Evolutionary conservation across 2,113 vertebrate species (phyloP), one percentile per base, ranked within the genome.

Genomic region (Apteryx mantelli): DNA sequence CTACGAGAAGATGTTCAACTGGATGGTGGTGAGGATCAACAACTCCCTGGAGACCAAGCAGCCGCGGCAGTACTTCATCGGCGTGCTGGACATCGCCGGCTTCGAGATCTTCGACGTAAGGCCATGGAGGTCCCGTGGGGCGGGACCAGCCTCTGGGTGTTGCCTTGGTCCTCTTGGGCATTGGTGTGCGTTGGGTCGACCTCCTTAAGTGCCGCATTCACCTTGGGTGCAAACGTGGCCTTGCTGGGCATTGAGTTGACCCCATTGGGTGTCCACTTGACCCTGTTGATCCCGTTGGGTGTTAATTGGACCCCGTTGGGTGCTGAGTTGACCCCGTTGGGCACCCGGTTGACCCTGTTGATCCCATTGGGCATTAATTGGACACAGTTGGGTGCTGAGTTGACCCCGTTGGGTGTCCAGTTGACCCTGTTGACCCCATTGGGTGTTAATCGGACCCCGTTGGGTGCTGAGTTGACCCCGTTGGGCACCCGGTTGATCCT

Each of bases 1-100:
- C 88, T 99, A 99, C 0, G 99, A 99, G 96, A 99, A 98, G 95
- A 99, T 99, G 99, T 99, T 99, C 97, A 96, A 97, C 60, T 99
- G 99, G 99, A 99, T 99, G 99, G 99, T 99, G 91, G 79, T 82
- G 0, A 98, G 98, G 71, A 99, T 99, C 97, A 99, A 99, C 10
- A 95, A 97, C 88, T 98, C 98, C 0, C 96, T 99, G 93, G 98
- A 99, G 96, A 99, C 98, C 91, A 99, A 98, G 93, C 98, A 98
- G 91, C 98, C 98, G 0, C 97, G 98, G 9, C 99, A 99, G 87
- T 98, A 97, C 97, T 99, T 98, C 97, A 99, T 99, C 55, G 99
- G 99, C 17, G 99, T 99, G 70, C 79, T 99, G 93, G 99, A 99
- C 95, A 99, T 99, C 22, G 98, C 98, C 0, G 98, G 98, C 89